A percentile compares a stretch with the other conserved stretches of the same genome.
Conservation (phyloP, 2,888 invertebrate genomes). For the Perizoma affinitatum region DNA sequence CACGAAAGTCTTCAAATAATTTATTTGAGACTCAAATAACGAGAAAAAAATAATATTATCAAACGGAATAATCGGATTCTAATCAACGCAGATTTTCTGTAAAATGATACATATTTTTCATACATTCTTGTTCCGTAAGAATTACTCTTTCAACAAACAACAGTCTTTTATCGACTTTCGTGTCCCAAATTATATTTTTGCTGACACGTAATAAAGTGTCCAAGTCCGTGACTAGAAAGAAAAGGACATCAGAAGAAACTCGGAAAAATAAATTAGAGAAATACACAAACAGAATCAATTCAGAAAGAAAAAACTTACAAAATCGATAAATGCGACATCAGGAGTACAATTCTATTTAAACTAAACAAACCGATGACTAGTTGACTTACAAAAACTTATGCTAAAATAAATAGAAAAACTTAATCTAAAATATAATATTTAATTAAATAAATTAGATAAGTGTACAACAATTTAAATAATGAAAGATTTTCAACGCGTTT, state of each 20-base stretch:
- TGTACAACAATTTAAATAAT: constrained; percentile 25
- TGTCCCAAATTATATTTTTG: constrained; percentile 44
- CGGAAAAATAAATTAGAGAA: constrained; percentile 61
- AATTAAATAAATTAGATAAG: constrained; percentile 30
- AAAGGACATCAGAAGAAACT: constrained; percentile 55
- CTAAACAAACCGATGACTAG: constrained; percentile 64
- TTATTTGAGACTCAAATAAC: not conserved
- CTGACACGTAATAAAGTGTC: constrained; percentile 57
- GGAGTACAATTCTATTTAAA: constrained; percentile 38
- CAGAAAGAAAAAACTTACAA: constrained; percentile 50
- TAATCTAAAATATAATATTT: constrained; percentile 31
- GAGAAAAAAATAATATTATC: not conserved
- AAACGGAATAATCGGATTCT: not conserved
- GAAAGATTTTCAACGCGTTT: constrained; percentile 15
- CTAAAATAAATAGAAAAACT: constrained; percentile 53
- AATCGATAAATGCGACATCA: constrained; percentile 61
- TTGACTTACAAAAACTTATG: constrained; percentile 51
- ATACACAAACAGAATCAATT: constrained; percentile 58
- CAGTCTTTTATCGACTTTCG: constrained; percentile 39
- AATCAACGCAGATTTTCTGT: not conserved
- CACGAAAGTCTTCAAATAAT: constrained; percentile 19
- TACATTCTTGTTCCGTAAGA: constrained; percentile 12
- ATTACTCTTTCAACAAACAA: constrained; percentile 29
- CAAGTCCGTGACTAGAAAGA: constrained; percentile 71
- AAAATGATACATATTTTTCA: not conserved